Evolutionary conservation across 2,888 invertebrate species (phyloP), one percentile per base, ranked within the genome.

Genomic region (Molorchus minor): DNA sequence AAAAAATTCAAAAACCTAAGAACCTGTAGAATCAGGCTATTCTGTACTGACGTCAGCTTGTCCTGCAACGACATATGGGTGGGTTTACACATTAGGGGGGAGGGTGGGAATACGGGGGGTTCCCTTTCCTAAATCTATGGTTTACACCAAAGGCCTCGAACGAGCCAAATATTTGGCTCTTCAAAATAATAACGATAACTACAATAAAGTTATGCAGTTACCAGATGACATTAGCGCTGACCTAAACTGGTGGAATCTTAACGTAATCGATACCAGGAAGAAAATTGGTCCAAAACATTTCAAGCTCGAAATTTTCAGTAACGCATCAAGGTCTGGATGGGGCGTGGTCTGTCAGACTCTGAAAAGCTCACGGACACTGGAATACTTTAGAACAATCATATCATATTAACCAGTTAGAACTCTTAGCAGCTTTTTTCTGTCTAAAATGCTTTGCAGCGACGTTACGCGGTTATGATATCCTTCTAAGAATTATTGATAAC

Each of bases 371-470:
- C 25, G 61, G 61, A 3, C 54, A 25, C 17, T 61, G 61, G 61
- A 35, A 36, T 15, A 13, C 16, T 25, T 19, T 20, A 25, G 52
- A 58, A 25, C 40, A 33, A 41, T 46, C 30, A 1, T 17, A 40
- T 4, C 58, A 61, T 46, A 61, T 64, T n/a, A 64, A 62, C 59
- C 16, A 60, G 54, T 55, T 68, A 35, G 72, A 72, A 55, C 44
- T 72, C 29, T 40, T 53, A 35, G 68, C 71, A 8, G 67, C 59
- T 15, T 68, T 64, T 56, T 61, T 62, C 20, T 66, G 58, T 10
- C 47, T 72, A 29, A 68, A 69, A 64, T 62, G 56, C 20, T 72
- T 72, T 49, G 67, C 69, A 19, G 52, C 59, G 40, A 25, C 62
- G 17, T 13, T 43, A 33, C 38, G 12, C 19, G 25, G 8, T 29